Percentiles rank a stretch among this genome's conserved stretches.
Evolutionary conservation across 2,797 vertebrate genomes (phyloP).

Genomic region (Somateria mollissima): DNA sequence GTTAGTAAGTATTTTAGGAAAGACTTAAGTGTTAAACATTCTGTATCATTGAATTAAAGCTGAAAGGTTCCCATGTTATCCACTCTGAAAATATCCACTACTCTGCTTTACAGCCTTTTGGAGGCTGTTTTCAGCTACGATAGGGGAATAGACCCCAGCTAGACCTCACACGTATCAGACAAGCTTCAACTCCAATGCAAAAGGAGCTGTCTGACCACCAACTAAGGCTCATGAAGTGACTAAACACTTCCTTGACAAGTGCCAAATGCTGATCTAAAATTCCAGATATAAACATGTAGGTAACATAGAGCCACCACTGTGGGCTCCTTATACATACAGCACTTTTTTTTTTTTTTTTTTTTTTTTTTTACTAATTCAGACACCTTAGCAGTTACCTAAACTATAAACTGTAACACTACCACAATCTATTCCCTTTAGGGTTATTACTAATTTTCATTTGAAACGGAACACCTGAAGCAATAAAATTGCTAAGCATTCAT

Average conservation of each 20-base stretch:
- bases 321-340: neutral
- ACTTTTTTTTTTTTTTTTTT: neutral
- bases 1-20: neutral
- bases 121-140: neutral
- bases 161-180: neutral
- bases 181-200: neutral
- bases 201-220: neutral
- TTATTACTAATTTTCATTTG: neutral
- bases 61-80: neutral
- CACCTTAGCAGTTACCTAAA: neutral
- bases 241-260: neutral
- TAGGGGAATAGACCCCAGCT: neutral
- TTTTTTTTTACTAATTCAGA: neutral
- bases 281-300: neutral
- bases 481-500: neutral
- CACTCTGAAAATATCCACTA: neutral
- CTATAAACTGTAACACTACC: neutral
- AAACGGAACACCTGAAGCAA: conserved; percentile 10
- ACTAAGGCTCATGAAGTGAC: neutral
- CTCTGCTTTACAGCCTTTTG: neutral
- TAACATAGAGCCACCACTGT: neutral
- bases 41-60: neutral
- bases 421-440: neutral
- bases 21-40: neutral
- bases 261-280: neutral